phyloP scores from a whole-genome alignment of 2,113 vertebrate species.

The Falcunculus frontatus region DNA sequence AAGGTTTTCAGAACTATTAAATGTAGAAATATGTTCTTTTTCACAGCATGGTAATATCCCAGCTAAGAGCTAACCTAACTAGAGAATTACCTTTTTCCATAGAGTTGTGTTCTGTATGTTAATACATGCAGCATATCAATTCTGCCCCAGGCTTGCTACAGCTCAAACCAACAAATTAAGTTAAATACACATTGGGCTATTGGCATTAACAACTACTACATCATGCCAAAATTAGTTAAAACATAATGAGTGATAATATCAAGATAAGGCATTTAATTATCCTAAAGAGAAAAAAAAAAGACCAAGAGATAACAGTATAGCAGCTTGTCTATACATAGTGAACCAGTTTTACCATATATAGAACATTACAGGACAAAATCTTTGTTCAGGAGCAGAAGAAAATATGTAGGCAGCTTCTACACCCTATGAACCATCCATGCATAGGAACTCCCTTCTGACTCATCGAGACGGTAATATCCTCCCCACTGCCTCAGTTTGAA shows the following conservation, averaged over 20 bases:
- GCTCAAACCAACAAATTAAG: conserved; percentile 4
- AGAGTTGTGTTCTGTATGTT: not conserved
- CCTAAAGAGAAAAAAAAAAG: not conserved
- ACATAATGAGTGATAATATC: not conserved
- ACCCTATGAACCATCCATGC: not conserved
- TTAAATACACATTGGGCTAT: not conserved
- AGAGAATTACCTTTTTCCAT: not conserved
- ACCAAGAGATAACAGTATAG: not conserved
- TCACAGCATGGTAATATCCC: not conserved
- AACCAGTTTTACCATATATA: not conserved
- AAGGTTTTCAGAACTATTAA: not conserved
- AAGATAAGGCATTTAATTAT: not conserved
- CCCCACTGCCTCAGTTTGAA: not conserved
- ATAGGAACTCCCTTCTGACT: not conserved
- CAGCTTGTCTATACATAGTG: not conserved
- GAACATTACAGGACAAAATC: not conserved
- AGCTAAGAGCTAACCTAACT: not conserved
- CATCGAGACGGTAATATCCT: fast-evolving
- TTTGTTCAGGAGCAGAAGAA: not conserved
- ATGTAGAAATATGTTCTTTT: not conserved
- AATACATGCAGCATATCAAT: not conserved
- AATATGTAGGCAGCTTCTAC: not conserved
- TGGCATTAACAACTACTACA: not conserved
- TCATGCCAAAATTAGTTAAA: not conserved
- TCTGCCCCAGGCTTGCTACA: not conserved